Percentiles rank a stretch among this genome's conserved stretches.
Conservation (phyloP, 1,140 invertebrate genomes). For the Telenomus remus region DNA sequence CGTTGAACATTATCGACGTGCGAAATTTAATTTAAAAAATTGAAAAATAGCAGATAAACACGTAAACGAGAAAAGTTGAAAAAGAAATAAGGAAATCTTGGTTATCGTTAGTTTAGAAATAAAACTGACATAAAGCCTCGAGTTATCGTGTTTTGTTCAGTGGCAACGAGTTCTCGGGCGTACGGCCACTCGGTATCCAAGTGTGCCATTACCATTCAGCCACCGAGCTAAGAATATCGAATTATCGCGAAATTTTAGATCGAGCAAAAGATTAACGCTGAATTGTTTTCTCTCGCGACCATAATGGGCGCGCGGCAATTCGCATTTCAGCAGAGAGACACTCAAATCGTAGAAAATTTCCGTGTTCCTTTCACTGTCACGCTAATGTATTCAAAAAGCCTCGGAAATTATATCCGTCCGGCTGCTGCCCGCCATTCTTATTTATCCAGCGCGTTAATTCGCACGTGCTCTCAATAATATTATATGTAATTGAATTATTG, state of each 20-base stretch:
- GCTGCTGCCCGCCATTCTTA: constrained; percentile 3
- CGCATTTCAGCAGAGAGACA: constrained; percentile 42
- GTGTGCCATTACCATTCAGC: constrained; percentile 61
- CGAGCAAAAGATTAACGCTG: constrained; percentile 41
- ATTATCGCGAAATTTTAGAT: constrained; percentile 54
- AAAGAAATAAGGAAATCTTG: too few species aligned
- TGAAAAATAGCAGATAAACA: too few species aligned
- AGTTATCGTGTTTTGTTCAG: constrained; percentile 24
- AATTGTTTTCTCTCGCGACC: constrained; percentile 50
- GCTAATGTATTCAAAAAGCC: constrained; percentile 33
- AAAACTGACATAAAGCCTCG: neutral
- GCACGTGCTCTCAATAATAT: neutral
- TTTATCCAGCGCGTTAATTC: constrained; percentile 1
- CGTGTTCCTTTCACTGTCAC: constrained; percentile 47
- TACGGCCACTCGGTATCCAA: constrained; percentile 44
- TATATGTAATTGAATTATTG: neutral
- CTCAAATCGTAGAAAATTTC: constrained; percentile 49
- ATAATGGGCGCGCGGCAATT: constrained; percentile 43
- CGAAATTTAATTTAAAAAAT: too few species aligned
- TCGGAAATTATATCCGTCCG: constrained; percentile 32
- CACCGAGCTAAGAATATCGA: constrained; percentile 43
- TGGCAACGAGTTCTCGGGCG: constrained; percentile 24
- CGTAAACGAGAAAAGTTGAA: too few species aligned
- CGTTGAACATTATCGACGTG: too few species aligned
- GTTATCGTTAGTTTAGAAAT: too few species aligned